Evolutionary conservation across 1,140 invertebrate genomes (phyloP).

Genomic region (Drosophila prosaltans): DNA sequence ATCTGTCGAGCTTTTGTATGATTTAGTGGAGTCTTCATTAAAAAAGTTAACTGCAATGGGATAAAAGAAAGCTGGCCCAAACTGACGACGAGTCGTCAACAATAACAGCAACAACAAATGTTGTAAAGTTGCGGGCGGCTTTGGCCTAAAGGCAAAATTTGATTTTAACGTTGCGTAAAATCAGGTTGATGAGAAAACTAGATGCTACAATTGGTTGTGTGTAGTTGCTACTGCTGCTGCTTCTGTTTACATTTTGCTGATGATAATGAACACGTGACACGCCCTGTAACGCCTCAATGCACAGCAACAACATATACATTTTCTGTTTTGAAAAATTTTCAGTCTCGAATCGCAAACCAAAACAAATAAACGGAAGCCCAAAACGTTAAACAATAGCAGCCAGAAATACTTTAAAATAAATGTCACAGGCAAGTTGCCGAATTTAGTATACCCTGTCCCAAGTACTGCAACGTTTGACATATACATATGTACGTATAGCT

Average conservation of each 20-base stretch:
- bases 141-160: slow-evolving; percentile 17
- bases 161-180: slow-evolving; percentile 64
- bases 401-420: slow-evolving; percentile 42
- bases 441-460: slow-evolving; percentile 14
- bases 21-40: slow-evolving; percentile 56
- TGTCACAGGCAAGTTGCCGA: slow-evolving; percentile 61
- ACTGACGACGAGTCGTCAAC: slow-evolving; percentile 30
- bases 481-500: no score
- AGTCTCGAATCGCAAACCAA: slow-evolving; percentile 68
- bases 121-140: slow-evolving; percentile 24
- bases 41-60: slow-evolving; percentile 43
- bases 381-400: slow-evolving; percentile 47
- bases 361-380: slow-evolving; percentile 76
- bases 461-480: no score
- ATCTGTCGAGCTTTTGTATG: slow-evolving; percentile 31
- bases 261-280: slow-evolving; percentile 75
- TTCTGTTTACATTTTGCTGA: slow-evolving; percentile 26
- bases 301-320: slow-evolving; percentile 35
- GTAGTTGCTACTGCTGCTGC: slow-evolving; percentile 22
- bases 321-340: slow-evolving; percentile 63
- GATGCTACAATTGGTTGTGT: slow-evolving; percentile 33
- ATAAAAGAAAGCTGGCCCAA: slow-evolving; percentile 53
- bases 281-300: slow-evolving; percentile 77
- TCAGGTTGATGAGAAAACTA: slow-evolving; percentile 39
- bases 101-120: background rate